Evolutionary conservation across 2,797 vertebrate species (phyloP).

Genomic region (Megalops cyprinoides): DNA sequence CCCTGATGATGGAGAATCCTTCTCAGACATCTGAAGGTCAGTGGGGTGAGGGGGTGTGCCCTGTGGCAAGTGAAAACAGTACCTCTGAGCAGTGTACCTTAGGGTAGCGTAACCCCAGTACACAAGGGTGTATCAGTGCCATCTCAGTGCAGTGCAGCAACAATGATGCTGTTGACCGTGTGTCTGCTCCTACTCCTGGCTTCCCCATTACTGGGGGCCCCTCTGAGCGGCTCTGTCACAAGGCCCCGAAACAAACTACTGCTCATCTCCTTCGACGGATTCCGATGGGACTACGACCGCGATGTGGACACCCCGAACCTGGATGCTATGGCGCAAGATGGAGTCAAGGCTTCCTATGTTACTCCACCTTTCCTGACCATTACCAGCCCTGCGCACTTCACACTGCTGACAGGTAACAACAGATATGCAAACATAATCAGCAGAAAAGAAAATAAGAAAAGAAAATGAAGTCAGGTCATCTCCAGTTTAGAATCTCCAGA

Average conservation of each 20-base stretch:
- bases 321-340: slow-evolving; percentile 79
- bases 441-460: no score
- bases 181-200: slow-evolving; percentile 53
- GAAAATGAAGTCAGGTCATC: no score
- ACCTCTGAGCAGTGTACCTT: no score
- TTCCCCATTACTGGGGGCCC: slow-evolving; percentile 29
- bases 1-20: not conserved
- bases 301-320: slow-evolving; percentile 87
- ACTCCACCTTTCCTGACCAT: slow-evolving; percentile 86
- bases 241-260: slow-evolving; percentile 72
- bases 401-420: slow-evolving; percentile 86
- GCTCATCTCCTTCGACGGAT: slow-evolving; percentile 91
- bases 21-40: not conserved
- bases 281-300: slow-evolving; percentile 92
- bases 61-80: not conserved
- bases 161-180: slow-evolving; percentile 52
- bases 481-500: no score
- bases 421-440: not conserved
- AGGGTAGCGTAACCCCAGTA: not conserved
- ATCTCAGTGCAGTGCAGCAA: not conserved
- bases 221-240: not conserved
- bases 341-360: slow-evolving; percentile 87
- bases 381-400: slow-evolving; percentile 92
- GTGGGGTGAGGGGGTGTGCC: not conserved
- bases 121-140: not conserved